Conservation (phyloP, 2,888 invertebrate species). For the Stenolophus ochropezus region DNA sequence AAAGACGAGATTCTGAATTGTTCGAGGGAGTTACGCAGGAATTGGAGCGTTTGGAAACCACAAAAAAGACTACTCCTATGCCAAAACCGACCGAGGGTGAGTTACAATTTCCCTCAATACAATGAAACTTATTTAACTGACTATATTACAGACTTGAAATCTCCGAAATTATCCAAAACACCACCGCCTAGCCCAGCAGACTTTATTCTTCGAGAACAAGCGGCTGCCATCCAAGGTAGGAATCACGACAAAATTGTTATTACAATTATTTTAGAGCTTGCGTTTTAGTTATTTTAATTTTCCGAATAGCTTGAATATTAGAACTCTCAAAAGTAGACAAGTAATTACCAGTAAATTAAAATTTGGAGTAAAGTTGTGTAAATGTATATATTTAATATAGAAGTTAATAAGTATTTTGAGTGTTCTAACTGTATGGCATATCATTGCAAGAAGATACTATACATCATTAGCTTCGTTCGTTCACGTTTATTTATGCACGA, state of each 20-base stretch:
- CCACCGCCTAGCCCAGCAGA: conserved; percentile 84
- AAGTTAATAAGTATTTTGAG: conserved; percentile 42
- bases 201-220: conserved; percentile 75
- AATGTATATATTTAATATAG: conserved; percentile 20
- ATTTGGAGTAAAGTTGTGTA: conserved; percentile 11
- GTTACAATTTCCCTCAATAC: conserved; percentile 24
- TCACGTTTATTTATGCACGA: not conserved
- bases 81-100: conserved; percentile 67
- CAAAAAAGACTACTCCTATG: conserved; percentile 63
- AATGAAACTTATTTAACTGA: conserved; percentile 64
- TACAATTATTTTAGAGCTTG: conserved; percentile 55
- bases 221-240: conserved; percentile 72
- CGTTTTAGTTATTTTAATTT: conserved; percentile 50
- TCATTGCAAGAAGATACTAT: conserved; percentile 30
- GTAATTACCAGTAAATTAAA: not conserved
- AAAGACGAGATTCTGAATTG: conserved; percentile 71
- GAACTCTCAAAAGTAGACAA: conserved; percentile 53
- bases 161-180: conserved; percentile 80
- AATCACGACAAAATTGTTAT: conserved; percentile 61
- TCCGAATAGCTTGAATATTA: conserved; percentile 39
- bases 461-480: conserved; percentile 8
- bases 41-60: conserved; percentile 70
- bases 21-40: conserved; percentile 73
- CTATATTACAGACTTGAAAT: conserved; percentile 75
- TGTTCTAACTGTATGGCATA: conserved; percentile 55